These are phyloP conservation scores for Piezodorus guildinii DNA, from an alignment of 1,140 invertebrate species.

Conservation along the genomic window DNA sequence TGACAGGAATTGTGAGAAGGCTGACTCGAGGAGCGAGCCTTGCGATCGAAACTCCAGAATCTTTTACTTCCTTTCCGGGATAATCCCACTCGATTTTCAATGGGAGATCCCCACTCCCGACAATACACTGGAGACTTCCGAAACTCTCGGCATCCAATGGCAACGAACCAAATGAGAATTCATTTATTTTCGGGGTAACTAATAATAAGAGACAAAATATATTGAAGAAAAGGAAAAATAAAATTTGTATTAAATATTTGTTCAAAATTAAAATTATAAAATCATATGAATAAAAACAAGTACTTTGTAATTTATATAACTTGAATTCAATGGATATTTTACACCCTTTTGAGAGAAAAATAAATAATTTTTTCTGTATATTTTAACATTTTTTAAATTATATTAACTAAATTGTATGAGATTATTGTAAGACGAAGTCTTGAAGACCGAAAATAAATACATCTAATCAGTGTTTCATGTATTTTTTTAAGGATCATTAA, in stretches of 20 bases:
- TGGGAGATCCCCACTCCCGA: conserved; percentile 59
- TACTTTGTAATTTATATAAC: no score
- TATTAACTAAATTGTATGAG: no score
- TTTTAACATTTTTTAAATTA: no score
- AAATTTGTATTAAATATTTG: not conserved
- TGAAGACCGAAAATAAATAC: no score
- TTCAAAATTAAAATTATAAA: not conserved
- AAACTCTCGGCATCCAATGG: conserved; percentile 59
- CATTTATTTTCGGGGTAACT: conserved; percentile 52
- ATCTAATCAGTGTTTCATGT: no score
- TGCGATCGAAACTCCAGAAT: conserved; percentile 46
- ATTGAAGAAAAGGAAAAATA: not conserved
- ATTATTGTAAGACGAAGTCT: no score
- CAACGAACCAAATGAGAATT: conserved; percentile 54
- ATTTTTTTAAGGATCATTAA: no score
- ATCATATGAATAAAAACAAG: no score
- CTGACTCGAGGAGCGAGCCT: conserved; percentile 50
- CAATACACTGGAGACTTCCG: conserved; percentile 54
- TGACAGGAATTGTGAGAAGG: conserved; percentile 57
- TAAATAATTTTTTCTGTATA: no score
- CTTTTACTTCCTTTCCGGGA: conserved; percentile 26
- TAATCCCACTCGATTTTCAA: conserved; percentile 54
- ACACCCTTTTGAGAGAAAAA: no score
- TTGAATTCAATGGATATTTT: no score
- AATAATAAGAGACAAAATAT: conserved; percentile 4